Conservation (phyloP, 2,113 vertebrate species). For the Ginglymostoma cirratum region DNA sequence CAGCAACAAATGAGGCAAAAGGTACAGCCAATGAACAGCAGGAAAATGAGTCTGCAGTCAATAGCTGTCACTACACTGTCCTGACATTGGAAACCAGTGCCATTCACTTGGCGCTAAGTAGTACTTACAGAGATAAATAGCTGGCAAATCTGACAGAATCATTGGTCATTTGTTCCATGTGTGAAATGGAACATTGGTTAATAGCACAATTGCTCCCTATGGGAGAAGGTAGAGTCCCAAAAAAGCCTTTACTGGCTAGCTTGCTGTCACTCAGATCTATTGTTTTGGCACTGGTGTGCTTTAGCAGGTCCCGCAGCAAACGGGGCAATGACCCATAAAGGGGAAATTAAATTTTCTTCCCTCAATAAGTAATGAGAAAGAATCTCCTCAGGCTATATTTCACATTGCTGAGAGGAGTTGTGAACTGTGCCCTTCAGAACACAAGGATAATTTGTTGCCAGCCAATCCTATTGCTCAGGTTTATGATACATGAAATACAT, state of each 20-base stretch:
- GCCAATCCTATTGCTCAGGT: neutral
- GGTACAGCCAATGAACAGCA: neutral
- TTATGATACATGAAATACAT: neutral
- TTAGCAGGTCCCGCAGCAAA: neutral
- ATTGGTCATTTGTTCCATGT: neutral
- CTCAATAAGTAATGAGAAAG: neutral
- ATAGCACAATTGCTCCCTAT: neutral
- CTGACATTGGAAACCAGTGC: neutral
- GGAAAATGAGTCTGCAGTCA: neutral
- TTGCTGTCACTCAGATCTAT: neutral
- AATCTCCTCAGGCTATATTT: neutral
- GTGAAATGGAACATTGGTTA: neutral
- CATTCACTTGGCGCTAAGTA: neutral
- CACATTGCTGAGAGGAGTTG: neutral
- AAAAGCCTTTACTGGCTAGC: neutral
- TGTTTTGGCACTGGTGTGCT: neutral
- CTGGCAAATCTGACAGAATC: neutral
- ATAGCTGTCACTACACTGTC: neutral
- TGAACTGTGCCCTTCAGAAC: neutral
- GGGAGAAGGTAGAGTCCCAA: neutral
- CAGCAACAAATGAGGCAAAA: neutral
- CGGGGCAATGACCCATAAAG: neutral
- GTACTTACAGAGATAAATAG: neutral
- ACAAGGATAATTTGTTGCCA: neutral
- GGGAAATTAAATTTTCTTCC: neutral